Evolutionary conservation across 1,140 invertebrate species (phyloP).

Genomic region (Drosophila prosaltans): DNA sequence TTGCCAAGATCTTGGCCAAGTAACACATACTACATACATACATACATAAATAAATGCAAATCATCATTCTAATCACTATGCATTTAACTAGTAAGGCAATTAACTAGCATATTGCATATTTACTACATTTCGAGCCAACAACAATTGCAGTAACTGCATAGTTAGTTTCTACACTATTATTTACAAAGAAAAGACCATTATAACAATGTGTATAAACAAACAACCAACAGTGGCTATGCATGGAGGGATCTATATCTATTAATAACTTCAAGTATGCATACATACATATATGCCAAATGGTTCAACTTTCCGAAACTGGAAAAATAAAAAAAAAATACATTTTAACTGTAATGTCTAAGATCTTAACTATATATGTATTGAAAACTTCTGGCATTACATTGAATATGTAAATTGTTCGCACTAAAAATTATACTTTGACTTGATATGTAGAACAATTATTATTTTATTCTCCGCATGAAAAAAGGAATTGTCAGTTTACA

Average conservation of each 20-base stretch:
- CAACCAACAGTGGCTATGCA: constrained; percentile 1
- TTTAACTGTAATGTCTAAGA: not conserved
- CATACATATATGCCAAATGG: constrained; percentile 2
- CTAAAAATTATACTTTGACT: too few species aligned
- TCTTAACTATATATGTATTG: too few species aligned
- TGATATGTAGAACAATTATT: too few species aligned
- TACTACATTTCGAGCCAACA: not conserved
- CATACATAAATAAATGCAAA: constrained; percentile 14
- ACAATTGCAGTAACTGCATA: not conserved
- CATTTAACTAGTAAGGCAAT: not conserved
- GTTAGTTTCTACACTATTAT: constrained; percentile 4
- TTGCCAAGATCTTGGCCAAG: constrained; percentile 50
- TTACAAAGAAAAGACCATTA: constrained; percentile 5
- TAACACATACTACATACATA: constrained; percentile 3
- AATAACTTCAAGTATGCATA: not conserved
- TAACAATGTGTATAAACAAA: not conserved
- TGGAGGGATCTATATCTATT: constrained; percentile 1
- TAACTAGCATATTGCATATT: constrained; percentile 9
- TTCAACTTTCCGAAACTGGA: not conserved
- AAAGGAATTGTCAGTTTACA: too few species aligned
- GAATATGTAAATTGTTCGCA: too few species aligned
- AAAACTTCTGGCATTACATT: too few species aligned
- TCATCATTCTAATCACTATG: constrained; percentile 16
- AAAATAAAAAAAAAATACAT: not conserved
- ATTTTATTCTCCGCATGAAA: too few species aligned